Evolutionary conservation across 2,797 vertebrate species (phyloP), one percentile per base, ranked within the genome.

Genomic region (Todus mexicanus): DNA sequence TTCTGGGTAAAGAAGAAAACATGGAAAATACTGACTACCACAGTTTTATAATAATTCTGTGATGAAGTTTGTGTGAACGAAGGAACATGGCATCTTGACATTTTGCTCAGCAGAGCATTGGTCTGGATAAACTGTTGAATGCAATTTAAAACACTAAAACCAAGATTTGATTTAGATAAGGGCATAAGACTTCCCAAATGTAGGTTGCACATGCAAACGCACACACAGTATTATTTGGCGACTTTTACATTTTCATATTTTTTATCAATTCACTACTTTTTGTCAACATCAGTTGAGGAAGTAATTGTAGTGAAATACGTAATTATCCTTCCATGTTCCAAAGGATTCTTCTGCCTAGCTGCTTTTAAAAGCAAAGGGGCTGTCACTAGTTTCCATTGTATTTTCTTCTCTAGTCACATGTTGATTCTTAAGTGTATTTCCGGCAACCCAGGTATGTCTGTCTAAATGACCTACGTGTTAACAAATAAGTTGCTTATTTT

Each of bases 171-270:
- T 82, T 75, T 77, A 45, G 33, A 66, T 72, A 54, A 64, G 87
- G 27, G 5, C 17, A 3, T 56, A 66, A 65, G 35, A 29, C 31
- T 80, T 92, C 29, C 0, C 0, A 43, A 81, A 63, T 2, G 1
- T 33, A 42, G 8, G 5, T 80, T 88, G 13, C 13, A 2, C 10
- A 5, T 45, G 18, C 43, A 25, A 2, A 1, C 65, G 21, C 15
- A 50, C 54, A 37, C 7, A 19, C 19, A 54, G 16, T 65, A 17
- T 48, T 51, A 22, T 81, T 64, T 56, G 56, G 10, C 26, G 56
- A 35, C 40, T 93, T 90, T 83, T 80, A 40, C 5, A 12, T 75
- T 81, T 87, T 88, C 22, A 6, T 80, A 8, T 60, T 79, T 87
- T 92, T 65, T 48, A 29, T 83, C 45, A 77, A 13, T 83, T 74